Conservation (phyloP, 2,113 vertebrate genomes). For the Alethe diademata region DNA sequence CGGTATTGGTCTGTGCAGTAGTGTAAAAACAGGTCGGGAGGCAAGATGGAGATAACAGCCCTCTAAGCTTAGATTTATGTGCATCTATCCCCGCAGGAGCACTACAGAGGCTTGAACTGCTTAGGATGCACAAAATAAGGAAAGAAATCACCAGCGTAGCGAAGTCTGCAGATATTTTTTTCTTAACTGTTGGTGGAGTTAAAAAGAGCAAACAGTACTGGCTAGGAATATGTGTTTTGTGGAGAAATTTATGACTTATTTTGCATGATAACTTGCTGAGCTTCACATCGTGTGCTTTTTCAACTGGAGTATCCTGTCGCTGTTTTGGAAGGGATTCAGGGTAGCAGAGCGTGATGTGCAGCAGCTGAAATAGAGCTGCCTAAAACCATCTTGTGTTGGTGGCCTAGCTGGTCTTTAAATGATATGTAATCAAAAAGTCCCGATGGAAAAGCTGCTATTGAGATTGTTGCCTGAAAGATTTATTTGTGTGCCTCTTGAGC, state of each 20-base stretch:
- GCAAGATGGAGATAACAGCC: slow-evolving; percentile 17
- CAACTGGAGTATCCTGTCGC: not conserved
- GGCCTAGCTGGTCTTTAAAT: not conserved
- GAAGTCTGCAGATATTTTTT: not conserved
- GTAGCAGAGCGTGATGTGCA: not conserved
- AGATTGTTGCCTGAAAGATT: not conserved
- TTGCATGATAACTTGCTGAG: not conserved
- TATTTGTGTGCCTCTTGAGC: not conserved
- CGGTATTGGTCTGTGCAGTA: not conserved
- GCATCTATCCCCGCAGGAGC: not conserved
- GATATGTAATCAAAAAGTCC: not conserved
- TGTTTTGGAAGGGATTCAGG: not conserved
- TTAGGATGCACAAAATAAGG: not conserved
- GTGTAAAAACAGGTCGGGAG: not conserved
- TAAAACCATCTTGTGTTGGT: not conserved
- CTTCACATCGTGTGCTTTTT: not conserved
- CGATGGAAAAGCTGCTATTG: not conserved
- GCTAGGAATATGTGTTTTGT: not conserved
- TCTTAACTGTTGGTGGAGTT: not conserved
- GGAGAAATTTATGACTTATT: not conserved
- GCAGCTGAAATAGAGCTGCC: not conserved
- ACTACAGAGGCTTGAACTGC: not conserved
- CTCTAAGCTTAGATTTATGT: not conserved
- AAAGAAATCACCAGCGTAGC: not conserved
- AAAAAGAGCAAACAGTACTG: not conserved